Evolutionary conservation across 2,888 invertebrate species (phyloP).

Genomic region (Agonopterix heracliana): DNA sequence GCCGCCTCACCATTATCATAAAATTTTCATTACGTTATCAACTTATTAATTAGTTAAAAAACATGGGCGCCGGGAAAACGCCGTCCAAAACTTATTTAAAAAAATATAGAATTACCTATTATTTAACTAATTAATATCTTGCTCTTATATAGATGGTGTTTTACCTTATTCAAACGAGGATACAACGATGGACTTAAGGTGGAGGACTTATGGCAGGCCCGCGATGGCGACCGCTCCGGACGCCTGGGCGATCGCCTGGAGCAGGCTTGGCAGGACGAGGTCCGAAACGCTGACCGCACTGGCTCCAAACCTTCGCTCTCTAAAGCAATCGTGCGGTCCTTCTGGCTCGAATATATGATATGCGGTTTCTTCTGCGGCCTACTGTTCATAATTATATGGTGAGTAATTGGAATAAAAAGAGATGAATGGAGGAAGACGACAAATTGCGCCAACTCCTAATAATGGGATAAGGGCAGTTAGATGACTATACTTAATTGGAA

Average conservation of each 20-base stretch:
- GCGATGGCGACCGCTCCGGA: slow-evolving; percentile 78
- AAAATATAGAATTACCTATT: not conserved
- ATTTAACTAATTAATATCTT: no score
- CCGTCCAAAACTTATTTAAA: not conserved
- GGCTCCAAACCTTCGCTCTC: slow-evolving; percentile 77
- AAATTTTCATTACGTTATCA: no score
- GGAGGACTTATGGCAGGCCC: slow-evolving; percentile 80
- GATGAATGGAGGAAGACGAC: no score
- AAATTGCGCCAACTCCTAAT: no score
- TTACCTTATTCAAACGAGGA: slow-evolving; percentile 79
- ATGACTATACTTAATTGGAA: no score
- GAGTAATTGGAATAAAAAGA: slow-evolving; percentile 19
- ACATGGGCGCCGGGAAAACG: no score
- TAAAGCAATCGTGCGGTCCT: slow-evolving; percentile 77
- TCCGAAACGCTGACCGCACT: slow-evolving; percentile 57
- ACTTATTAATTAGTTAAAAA: no score
- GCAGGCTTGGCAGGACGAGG: slow-evolving; percentile 79
- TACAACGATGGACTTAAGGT: slow-evolving; percentile 78
- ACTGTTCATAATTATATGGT: slow-evolving; percentile 77
- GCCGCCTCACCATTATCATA: no score
- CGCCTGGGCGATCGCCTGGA: slow-evolving; percentile 80
- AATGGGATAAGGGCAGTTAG: no score
- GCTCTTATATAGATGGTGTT: slow-evolving; percentile 77
- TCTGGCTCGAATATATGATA: slow-evolving; percentile 76
- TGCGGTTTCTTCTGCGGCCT: slow-evolving; percentile 77